Conservation (phyloP, 2,113 vertebrate genomes). For the Pteruthius melanotis region DNA sequence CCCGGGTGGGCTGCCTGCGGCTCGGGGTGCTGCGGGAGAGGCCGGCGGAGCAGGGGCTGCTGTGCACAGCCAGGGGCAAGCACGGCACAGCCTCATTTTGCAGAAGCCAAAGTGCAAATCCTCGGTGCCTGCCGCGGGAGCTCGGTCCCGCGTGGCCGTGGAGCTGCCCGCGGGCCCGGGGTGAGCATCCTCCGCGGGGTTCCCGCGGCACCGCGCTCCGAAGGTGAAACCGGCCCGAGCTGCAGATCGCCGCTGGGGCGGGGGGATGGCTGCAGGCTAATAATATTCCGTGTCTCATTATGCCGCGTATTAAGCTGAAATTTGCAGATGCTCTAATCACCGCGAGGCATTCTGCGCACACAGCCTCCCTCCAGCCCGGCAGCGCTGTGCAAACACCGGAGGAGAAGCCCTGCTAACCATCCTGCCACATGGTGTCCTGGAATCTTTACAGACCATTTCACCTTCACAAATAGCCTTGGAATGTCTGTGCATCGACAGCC, state of each 20-base stretch:
- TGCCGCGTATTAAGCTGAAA: conserved; percentile 51
- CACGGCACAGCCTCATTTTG: not conserved
- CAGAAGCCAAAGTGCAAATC: not conserved
- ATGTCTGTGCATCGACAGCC: conserved; percentile 53
- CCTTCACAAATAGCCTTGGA: conserved; percentile 74
- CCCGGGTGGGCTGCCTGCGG: accelerated
- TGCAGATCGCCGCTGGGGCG: conserved; percentile 8
- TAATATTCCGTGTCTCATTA: conserved; percentile 53
- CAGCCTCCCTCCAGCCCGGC: conserved; percentile 16
- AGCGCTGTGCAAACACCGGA: conserved; percentile 37
- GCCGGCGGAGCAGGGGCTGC: not conserved
- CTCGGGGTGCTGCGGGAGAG: accelerated
- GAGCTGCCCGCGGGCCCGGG: not conserved
- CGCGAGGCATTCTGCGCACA: conserved; percentile 21
- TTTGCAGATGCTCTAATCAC: conserved; percentile 61
- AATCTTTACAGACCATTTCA: conserved; percentile 68
- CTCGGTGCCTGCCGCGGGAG: not conserved
- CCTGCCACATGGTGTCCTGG: conserved; percentile 51
- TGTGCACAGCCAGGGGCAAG: not conserved
- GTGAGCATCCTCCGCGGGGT: not conserved
- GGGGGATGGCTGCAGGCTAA: conserved; percentile 58
- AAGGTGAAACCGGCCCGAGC: conserved; percentile 7
- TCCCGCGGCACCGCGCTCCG: not conserved
- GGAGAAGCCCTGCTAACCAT: conserved; percentile 41
- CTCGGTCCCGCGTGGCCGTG: not conserved